Conservation (phyloP, 2,888 invertebrate genomes). For the Agriopis marginaria region DNA sequence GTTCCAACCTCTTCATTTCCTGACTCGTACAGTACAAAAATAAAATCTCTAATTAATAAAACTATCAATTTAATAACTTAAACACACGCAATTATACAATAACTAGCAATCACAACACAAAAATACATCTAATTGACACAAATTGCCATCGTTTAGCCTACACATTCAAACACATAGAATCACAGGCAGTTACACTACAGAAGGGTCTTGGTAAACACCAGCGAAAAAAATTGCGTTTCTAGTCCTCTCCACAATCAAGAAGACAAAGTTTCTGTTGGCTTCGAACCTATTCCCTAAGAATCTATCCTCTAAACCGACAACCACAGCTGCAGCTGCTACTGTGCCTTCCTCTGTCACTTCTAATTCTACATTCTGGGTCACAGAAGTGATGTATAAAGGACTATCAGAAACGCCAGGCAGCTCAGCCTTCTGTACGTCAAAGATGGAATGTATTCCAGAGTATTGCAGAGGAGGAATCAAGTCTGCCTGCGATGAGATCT, state of each 20-base stretch:
- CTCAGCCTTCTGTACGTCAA: constrained; percentile 84
- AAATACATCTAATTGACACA: constrained; percentile 32
- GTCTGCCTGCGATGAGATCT: constrained; percentile 77
- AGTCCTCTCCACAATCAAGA: constrained; percentile 87
- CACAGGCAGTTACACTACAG: constrained; percentile 43
- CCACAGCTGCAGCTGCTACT: constrained; percentile 88
- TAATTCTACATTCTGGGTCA: constrained; percentile 90
- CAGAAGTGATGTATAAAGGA: constrained; percentile 85
- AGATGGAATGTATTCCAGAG: constrained; percentile 89
- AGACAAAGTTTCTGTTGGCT: constrained; percentile 89
- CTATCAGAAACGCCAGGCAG: constrained; percentile 87
- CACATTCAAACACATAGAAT: constrained; percentile 11
- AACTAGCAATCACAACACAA: constrained; percentile 21
- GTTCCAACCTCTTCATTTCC: constrained; percentile 1
- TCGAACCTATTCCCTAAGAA: constrained; percentile 84
- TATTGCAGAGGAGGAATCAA: constrained; percentile 77
- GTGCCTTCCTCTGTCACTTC: constrained; percentile 92
- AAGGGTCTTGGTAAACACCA: constrained; percentile 81
- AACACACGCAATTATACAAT: constrained; percentile 31
- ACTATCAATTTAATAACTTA: constrained; percentile 32
- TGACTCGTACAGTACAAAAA: neutral
- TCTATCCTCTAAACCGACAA: constrained; percentile 77
- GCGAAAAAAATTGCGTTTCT: constrained; percentile 88
- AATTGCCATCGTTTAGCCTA: constrained; percentile 24
- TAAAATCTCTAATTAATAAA: constrained; percentile 19